phyloP scores from a whole-genome alignment of 1,140 invertebrate species.

The Zaprionus ghesquierei region DNA sequence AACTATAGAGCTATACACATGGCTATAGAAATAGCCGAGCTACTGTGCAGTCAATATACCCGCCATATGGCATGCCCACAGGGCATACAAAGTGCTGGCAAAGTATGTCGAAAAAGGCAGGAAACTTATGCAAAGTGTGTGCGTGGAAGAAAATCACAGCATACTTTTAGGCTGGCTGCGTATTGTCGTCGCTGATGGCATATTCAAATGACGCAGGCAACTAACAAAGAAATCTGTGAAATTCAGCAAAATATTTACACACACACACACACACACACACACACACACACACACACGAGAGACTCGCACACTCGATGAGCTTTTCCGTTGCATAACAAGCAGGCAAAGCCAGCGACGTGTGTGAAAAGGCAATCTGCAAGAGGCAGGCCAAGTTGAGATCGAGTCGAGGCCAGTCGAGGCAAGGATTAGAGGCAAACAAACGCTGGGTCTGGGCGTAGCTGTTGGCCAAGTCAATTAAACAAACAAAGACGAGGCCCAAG shows the following conservation, averaged over 20 bases:
- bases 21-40: background rate
- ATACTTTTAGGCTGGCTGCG: slow-evolving; percentile 44
- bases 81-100: slow-evolving; percentile 21
- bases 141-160: slow-evolving; percentile 61
- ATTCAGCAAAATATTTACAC: slow-evolving; percentile 75
- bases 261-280: slow-evolving; percentile 54
- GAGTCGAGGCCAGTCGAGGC: background rate
- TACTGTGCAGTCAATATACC: slow-evolving; percentile 7
- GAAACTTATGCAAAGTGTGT: slow-evolving; percentile 75
- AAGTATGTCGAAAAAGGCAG: slow-evolving; percentile 65
- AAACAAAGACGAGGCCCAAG: slow-evolving; percentile 66
- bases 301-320: slow-evolving; percentile 36
- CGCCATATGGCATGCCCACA: background rate
- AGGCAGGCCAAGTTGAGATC: slow-evolving; percentile 4
- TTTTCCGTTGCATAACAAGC: slow-evolving; percentile 63
- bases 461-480: slow-evolving; percentile 77
- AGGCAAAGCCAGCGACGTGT: slow-evolving; percentile 4
- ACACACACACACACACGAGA: slow-evolving; percentile 64
- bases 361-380: slow-evolving; percentile 38
- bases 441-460: slow-evolving; percentile 30
- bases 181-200: slow-evolving; percentile 14
- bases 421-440: slow-evolving; percentile 21
- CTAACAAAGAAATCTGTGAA: slow-evolving; percentile 69
- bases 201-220: slow-evolving; percentile 58
- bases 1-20: background rate